Conservation (phyloP, 2,888 invertebrate genomes). For the Deroplatys truncata region DNA sequence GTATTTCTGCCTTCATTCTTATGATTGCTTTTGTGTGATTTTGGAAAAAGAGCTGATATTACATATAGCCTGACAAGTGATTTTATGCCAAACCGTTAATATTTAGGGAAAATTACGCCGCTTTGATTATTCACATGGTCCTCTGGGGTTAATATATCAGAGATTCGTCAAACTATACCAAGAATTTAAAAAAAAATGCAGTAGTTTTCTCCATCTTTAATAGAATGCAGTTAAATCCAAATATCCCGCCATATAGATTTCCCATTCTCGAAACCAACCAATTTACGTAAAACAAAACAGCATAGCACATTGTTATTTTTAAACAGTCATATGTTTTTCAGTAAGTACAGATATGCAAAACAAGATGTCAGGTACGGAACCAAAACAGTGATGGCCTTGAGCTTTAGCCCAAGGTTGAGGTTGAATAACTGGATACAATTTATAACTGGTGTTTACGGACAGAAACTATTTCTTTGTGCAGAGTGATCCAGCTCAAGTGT, state of each 20-base stretch:
- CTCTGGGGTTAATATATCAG: no score
- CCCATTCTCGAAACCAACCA: neutral
- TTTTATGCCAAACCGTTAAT: no score
- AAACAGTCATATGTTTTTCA: neutral
- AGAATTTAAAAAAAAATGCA: no score
- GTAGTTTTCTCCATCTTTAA: no score
- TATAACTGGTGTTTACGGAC: neutral
- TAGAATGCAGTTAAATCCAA: neutral
- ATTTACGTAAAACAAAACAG: neutral
- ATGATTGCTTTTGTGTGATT: no score
- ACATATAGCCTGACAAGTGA: no score
- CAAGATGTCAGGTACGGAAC: neutral
- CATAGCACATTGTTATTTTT: neutral
- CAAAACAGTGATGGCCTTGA: slow-evolving; percentile 30
- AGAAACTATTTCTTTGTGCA: neutral
- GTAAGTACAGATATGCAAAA: neutral
- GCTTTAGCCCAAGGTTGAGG: slow-evolving; percentile 13
- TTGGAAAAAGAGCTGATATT: no score
- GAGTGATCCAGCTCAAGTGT: neutral
- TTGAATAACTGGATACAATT: slow-evolving; percentile 5
- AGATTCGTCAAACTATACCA: no score
- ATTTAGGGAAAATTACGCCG: no score
- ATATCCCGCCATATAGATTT: neutral
- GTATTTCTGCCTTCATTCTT: no score
- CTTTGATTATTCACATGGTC: no score